These are phyloP conservation scores for Pseudococcus viburni DNA, from an alignment of 2,888 invertebrate genomes.

Conservation along the genomic window DNA sequence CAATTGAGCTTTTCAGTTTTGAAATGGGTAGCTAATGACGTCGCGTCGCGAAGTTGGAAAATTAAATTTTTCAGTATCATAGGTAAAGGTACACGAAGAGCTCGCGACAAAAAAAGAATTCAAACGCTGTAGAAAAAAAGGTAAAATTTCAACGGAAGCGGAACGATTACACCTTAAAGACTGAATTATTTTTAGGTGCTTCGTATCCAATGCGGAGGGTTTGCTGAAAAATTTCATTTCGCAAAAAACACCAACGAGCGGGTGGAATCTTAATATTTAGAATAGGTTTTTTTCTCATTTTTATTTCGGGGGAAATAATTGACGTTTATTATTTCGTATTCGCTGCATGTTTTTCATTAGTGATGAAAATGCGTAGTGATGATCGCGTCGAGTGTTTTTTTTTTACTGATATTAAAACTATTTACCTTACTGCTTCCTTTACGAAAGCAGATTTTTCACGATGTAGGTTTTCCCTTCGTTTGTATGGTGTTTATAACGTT, in stretches of 20 bases:
- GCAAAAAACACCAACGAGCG: neutral
- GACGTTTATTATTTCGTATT: slow-evolving; percentile 4
- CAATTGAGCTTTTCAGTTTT: neutral
- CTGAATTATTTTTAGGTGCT: neutral
- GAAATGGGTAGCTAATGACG: neutral
- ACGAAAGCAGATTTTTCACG: too few relatives aligned
- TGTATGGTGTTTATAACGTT: too few relatives aligned
- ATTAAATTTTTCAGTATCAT: neutral
- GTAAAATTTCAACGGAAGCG: neutral
- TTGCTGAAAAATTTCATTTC: neutral
- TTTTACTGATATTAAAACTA: neutral
- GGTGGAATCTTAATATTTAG: neutral
- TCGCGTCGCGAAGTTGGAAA: neutral
- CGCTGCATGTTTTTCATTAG: slow-evolving; percentile 12
- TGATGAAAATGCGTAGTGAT: neutral
- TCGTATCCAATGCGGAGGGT: neutral
- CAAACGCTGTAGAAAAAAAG: neutral
- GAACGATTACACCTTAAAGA: neutral
- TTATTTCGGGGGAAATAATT: neutral
- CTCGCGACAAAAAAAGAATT: neutral
- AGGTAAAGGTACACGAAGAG: neutral
- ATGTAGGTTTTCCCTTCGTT: too few relatives aligned
- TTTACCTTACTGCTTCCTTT: too few relatives aligned
- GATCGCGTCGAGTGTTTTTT: neutral
- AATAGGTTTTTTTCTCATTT: neutral